Evolutionary conservation across 2,797 vertebrate species (phyloP).

Genomic region (Cottoperca gobio): DNA sequence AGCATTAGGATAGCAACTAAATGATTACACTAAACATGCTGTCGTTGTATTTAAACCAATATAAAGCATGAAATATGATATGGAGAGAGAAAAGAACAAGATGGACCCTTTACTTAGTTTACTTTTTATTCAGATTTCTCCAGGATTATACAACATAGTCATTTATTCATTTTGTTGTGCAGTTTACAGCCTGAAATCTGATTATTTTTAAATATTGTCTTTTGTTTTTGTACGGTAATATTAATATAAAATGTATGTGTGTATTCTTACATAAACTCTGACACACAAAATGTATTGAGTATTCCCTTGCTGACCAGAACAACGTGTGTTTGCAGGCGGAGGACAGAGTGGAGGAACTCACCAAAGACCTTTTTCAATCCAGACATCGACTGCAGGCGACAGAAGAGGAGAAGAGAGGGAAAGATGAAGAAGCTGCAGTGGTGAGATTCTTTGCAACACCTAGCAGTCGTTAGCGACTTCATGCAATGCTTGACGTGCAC

Average conservation of each 20-base stretch:
- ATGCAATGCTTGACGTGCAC: background rate
- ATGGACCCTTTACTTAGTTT: background rate
- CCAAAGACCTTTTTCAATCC: constrained; percentile 89
- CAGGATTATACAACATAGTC: background rate
- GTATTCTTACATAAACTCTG: background rate
- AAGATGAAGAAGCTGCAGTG: constrained; percentile 88
- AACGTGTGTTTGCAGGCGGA: constrained; percentile 81
- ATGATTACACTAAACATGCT: no score
- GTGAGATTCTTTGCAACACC: constrained; percentile 38
- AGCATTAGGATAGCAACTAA: background rate
- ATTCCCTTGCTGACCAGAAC: background rate
- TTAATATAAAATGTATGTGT: background rate
- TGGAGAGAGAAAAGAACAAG: background rate
- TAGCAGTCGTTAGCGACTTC: background rate
- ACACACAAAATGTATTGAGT: background rate
- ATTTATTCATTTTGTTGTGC: background rate
- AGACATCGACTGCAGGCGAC: constrained; percentile 87
- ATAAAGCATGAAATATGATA: background rate
- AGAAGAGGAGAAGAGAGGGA: constrained; percentile 88
- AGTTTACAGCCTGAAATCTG: background rate
- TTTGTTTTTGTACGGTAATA: background rate
- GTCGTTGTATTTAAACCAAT: background rate
- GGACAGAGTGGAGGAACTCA: constrained; percentile 90
- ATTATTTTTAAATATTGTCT: background rate
- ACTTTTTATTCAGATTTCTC: background rate